Conservation (phyloP, 2,888 invertebrate genomes). For the Linnaemya vulpina region DNA sequence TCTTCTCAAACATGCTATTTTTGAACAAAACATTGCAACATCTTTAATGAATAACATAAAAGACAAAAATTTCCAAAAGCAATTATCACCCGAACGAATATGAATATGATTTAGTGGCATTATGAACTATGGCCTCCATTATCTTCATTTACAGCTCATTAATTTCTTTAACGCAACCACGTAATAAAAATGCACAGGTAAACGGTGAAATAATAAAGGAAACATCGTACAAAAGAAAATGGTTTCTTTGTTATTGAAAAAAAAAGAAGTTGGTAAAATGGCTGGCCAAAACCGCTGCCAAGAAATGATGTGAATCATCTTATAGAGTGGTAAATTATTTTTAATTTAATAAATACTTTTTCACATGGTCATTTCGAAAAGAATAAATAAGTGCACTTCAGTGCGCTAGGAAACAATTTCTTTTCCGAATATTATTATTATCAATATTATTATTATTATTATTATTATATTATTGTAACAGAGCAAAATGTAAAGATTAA, state of each 20-base stretch:
- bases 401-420: too few relatives aligned
- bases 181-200: constrained; percentile 5
- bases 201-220: background rate
- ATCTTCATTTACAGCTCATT: constrained; percentile 16
- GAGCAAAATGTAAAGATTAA: too few relatives aligned
- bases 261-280: background rate
- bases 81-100: constrained; percentile 51
- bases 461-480: too few relatives aligned
- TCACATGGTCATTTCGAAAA: background rate
- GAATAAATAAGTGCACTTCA: too few relatives aligned
- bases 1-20: constrained; percentile 52
- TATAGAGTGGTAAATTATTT: background rate
- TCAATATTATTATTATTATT: too few relatives aligned
- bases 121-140: constrained; percentile 14
- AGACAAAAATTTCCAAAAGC: constrained; percentile 24
- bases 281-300: background rate
- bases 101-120: constrained; percentile 19
- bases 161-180: constrained; percentile 4
- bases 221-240: constrained; percentile 18
- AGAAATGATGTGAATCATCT: constrained; percentile 2
- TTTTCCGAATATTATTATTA: too few relatives aligned
- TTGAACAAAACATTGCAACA: constrained; percentile 52
- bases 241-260: constrained; percentile 17
- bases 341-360: background rate
- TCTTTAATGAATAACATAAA: constrained; percentile 24